Base-by-base conservation (phyloP, 2,113 vertebrate species). In the Calypte anna region DNA sequence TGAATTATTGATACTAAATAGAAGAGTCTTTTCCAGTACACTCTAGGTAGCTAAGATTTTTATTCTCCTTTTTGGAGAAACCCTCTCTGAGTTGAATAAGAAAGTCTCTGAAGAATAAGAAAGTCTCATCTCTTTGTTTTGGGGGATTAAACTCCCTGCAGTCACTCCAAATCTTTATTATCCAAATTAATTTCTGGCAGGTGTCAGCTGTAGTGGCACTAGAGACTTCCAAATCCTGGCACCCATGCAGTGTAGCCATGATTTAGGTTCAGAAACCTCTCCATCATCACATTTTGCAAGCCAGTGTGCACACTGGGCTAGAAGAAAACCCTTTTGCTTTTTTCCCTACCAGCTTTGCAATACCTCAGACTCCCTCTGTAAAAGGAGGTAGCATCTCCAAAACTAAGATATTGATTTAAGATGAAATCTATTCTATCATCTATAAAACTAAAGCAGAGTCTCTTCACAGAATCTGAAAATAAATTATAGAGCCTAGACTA, bases 41-140 rank as follows among this genome's bases (percentile, higher is more conserved):
- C 8, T 88, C 33, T 72, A 67, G 17, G 16, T 73, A 79, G 55
- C 12, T 51, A 69, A 30, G 70, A 64, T 51, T 75, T 82, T 82
- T 63, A 5, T 44, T 27, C 77, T 70, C 7, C 68, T 61, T 81
- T 44, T 51, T 58, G 21, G 18, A 36, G 13, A 46, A 54, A 22
- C 28, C 10, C 19, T 54, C 27, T 51, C 55, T 73, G 68, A 66
- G 62, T 33, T 86, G 68, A 86, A 81, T 59, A 21, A 70, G 7
- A 6, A 43, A 69, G 50, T 70, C 77, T 67, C n/a, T 38, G 36
- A 76, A 27, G 28, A 86, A 81, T 63, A 21, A 70, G 7, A 6
- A 43, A 69, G 50, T 70, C 77, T 67, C n/a, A 69, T 93, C 59
- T 76, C 80, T 68, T 93, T 93, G 61, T 93, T 73, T 82, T 94